Percentiles rank a stretch among this genome's conserved stretches.
phyloP scores from a whole-genome alignment of 2,797 vertebrate genomes.

The Balearica regulorum region DNA sequence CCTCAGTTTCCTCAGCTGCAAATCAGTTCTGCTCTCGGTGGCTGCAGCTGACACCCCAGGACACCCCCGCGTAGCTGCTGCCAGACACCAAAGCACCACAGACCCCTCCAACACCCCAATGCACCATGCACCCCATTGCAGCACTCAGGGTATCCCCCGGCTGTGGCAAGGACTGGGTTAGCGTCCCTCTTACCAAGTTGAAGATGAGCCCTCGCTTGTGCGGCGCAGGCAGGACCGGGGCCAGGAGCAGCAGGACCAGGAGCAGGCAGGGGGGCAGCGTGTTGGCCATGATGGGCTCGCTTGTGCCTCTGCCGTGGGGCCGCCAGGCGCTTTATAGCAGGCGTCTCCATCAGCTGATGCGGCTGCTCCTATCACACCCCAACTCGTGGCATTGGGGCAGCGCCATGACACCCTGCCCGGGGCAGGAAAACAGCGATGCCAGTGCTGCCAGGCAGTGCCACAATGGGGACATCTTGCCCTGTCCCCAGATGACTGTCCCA shows the following conservation, averaged over 20 bases:
- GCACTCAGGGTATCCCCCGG: background rate
- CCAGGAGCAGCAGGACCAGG: conserved; percentile 13
- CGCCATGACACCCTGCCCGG: too few species aligned
- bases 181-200: conserved; percentile 68
- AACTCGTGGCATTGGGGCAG: background rate
- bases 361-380: conserved; percentile 12
- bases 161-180: fast-evolving
- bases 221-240: background rate
- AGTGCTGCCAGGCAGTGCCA: background rate
- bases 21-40: background rate
- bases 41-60: background rate
- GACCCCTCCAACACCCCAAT: background rate
- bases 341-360: background rate
- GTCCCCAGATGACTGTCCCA: background rate
- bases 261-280: background rate
- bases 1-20: background rate
- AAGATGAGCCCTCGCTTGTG: conserved; percentile 59
- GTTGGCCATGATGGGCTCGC: background rate
- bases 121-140: background rate
- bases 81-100: background rate
- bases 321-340: background rate
- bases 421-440: background rate
- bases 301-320: fast-evolving
- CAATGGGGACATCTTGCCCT: fast-evolving
- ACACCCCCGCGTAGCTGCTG: background rate